Conservation (phyloP, 2,888 invertebrate genomes). For the Geotrupes spiniger region DNA sequence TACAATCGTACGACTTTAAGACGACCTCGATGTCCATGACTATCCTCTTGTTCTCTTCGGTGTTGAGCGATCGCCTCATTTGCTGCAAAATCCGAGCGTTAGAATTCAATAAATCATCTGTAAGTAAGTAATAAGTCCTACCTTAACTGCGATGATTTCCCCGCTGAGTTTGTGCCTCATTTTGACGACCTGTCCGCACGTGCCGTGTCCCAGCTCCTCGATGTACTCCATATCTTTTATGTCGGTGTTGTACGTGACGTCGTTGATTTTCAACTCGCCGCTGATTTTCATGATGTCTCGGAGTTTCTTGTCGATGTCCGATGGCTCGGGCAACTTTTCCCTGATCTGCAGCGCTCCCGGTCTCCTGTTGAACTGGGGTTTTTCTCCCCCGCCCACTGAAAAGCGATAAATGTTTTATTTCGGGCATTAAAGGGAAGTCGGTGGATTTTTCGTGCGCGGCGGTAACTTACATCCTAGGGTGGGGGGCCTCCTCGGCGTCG, state of each 20-base stretch:
- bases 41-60: conserved; percentile 96
- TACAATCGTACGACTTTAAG: conserved; percentile 94
- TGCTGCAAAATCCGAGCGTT: conserved; percentile 63
- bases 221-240: conserved; percentile 81
- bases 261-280: conserved; percentile 83
- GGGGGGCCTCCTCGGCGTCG: conserved; percentile 23
- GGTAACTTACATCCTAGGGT: conserved; percentile 31
- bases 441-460: background rate
- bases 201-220: conserved; percentile 89
- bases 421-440: background rate
- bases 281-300: conserved; percentile 92
- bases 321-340: conserved; percentile 51
- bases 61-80: conserved; percentile 96
- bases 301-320: conserved; percentile 78
- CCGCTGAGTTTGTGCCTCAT: conserved; percentile 88
- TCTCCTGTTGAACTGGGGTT: too few species aligned
- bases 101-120: conserved; percentile 12
- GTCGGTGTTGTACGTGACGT: conserved; percentile 73
- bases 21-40: conserved; percentile 99
- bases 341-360: conserved; percentile 60
- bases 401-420: conserved; percentile 3
- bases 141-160: conserved; percentile 91
- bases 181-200: conserved; percentile 96
- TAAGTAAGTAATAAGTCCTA: conserved; percentile 45
- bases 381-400: conserved; percentile 16